Base-by-base conservation (phyloP, 1,140 invertebrate genomes). In the Papilio helenus region DNA sequence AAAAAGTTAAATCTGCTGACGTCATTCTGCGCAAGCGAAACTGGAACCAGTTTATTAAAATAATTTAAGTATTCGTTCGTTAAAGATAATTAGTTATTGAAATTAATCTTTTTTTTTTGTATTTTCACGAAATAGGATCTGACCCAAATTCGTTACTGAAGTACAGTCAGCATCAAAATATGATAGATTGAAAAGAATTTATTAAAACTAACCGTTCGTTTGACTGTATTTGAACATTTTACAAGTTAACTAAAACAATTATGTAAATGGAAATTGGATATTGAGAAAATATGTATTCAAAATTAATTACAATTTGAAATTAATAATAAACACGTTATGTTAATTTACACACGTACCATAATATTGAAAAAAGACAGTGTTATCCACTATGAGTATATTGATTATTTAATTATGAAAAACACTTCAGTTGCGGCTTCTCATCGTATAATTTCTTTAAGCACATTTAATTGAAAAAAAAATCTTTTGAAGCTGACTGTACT, bases 111-210 rank as follows among this genome's bases (percentile, higher is more conserved):
- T 26, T 61, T 23, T 20, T 9, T 61, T 61, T 61, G 26, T 26
- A n/a, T 61, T 61, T 61, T 10, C 55, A 61, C 8, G 55, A 23
- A 61, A 61, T 26, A 61, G 23, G 55, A 23, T 23, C n/a, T 61
- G 55, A 61, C 55, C 55, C 55, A 61, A 9, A 61, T 61, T 61
- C 55, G 20, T 12, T 26, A 61, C 20, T 23, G 55, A 23, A 9
- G 55, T 61, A 61, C 55, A 61, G 55, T 61, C 55, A 61, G 18
- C 51, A 55, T 23, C 55, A 61, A 61, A 23, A 61, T 12, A 29
- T 29, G 12, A 29, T 65, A 26, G 23, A 14, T 29, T 65, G 4
- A 65, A 65, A 65, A 26, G 14, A 55, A 7, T 9, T 4, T 18
- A 29, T 3, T 61, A 3, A 3, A 5, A 12, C 29, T 14, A 16